phyloP scores from a whole-genome alignment of 1,140 invertebrate species.

The Micrasema minimum region DNA sequence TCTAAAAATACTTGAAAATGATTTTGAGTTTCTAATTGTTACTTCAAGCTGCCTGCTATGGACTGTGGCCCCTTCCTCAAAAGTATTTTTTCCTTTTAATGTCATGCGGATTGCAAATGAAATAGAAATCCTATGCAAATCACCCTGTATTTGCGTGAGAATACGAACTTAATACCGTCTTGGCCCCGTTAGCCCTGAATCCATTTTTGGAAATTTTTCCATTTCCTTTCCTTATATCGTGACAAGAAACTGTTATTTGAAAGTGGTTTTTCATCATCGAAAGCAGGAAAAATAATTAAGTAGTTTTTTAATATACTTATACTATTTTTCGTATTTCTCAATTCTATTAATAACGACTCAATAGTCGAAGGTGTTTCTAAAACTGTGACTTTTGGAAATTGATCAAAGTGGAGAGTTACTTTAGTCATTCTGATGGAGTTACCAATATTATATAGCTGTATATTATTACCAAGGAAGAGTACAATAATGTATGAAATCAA shows the following conservation, averaged over 20 bases:
- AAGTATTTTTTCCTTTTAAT: conserved; percentile 50
- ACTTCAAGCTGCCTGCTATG: too few relatives aligned
- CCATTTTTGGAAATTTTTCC: conserved; percentile 44
- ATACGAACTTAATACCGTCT: conserved; percentile 51
- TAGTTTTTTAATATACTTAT: not conserved
- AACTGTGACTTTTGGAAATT: too few relatives aligned
- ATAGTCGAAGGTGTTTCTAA: too few relatives aligned
- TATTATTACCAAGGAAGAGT: too few relatives aligned
- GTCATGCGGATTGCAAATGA: conserved; percentile 73
- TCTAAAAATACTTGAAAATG: too few relatives aligned
- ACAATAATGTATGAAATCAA: conserved; percentile 5
- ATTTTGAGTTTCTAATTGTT: too few relatives aligned
- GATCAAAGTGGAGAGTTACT: too few relatives aligned
- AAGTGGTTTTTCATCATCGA: not conserved
- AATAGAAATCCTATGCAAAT: conserved; percentile 73
- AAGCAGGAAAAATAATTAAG: conserved; percentile 2
- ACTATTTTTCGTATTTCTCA: not conserved
- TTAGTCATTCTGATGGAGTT: too few relatives aligned
- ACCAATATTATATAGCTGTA: too few relatives aligned
- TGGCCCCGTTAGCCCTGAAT: conserved; percentile 44
- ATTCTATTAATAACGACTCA: too few relatives aligned
- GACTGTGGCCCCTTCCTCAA: not conserved
- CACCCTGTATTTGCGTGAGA: conserved; percentile 53
- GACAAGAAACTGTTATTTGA: not conserved
- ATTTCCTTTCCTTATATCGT: conserved; percentile 12